phyloP scores from a whole-genome alignment of 2,797 vertebrate genomes.

The Alectoris magna region DNA sequence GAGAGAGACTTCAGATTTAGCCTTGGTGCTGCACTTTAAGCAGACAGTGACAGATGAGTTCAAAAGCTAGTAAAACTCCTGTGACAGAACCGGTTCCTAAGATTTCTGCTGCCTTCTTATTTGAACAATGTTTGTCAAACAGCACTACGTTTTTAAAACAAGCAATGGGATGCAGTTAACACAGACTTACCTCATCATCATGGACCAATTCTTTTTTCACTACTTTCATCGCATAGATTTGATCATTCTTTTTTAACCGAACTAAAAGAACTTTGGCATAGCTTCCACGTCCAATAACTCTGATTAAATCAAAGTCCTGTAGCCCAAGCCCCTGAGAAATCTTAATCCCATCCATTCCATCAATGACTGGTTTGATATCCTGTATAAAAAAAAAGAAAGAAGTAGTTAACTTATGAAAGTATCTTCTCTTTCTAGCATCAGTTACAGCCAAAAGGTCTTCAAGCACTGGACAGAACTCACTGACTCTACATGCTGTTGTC shows the following conservation, averaged over 20 bases:
- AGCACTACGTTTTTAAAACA: neutral
- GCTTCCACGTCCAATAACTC: constrained; percentile 96
- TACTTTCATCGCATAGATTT: constrained; percentile 97
- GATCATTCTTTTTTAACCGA: constrained; percentile 95
- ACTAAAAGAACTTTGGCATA: constrained; percentile 98
- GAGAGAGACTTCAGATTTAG: neutral
- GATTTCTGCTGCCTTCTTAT: neutral
- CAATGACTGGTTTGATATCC: constrained; percentile 94
- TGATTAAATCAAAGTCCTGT: constrained; percentile 94
- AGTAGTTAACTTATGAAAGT: neutral
- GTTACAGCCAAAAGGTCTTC: neutral
- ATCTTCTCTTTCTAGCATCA: neutral
- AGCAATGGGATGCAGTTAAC: neutral
- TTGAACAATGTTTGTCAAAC: neutral
- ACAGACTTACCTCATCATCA: constrained; percentile 90
- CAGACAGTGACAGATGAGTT: neutral
- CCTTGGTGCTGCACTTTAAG: neutral
- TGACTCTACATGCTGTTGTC: neutral
- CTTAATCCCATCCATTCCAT: constrained; percentile 94
- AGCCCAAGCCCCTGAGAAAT: constrained; percentile 93
- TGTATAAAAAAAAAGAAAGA: constrained; percentile 53
- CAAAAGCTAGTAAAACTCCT: neutral
- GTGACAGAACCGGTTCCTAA: neutral
- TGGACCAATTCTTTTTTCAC: constrained; percentile 99
- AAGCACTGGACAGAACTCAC: neutral